These are phyloP conservation scores for Trichonephila clavata DNA, from an alignment of 1,140 invertebrate genomes.

Conservation along the genomic window DNA sequence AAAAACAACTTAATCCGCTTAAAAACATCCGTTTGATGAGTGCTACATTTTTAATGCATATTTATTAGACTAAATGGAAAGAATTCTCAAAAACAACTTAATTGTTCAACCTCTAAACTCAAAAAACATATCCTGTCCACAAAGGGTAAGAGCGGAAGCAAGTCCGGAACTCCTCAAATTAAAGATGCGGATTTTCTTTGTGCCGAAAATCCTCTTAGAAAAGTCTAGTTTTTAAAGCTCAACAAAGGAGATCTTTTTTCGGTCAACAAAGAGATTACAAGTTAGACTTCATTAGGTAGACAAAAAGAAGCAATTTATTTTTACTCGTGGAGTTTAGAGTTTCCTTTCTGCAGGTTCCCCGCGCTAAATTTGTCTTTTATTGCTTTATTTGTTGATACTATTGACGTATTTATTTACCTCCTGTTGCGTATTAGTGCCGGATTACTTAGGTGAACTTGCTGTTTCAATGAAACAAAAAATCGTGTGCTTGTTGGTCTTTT, in stretches of 20 bases:
- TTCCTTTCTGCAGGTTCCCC: background rate
- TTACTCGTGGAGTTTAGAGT: background rate
- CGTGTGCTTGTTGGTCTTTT: too few species aligned
- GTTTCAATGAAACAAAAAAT: too few species aligned
- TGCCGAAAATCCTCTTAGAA: constrained; percentile 45
- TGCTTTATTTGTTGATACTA: background rate
- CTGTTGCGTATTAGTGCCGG: background rate
- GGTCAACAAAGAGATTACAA: constrained; percentile 61
- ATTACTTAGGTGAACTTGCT: too few species aligned
- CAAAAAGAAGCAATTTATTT: constrained; percentile 61
- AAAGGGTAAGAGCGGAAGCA: background rate
- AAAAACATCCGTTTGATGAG: too few species aligned
- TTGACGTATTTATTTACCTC: background rate
- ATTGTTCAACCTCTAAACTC: background rate
- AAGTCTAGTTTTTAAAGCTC: constrained; percentile 61
- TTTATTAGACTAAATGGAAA: too few species aligned
- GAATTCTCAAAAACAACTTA: background rate
- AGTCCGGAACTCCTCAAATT: constrained; percentile 39
- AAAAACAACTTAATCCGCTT: too few species aligned
- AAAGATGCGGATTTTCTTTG: constrained; percentile 54
- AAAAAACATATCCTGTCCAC: too few species aligned
- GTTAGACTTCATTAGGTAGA: constrained; percentile 62
- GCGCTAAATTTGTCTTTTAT: constrained; percentile 3
- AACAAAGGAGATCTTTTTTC: constrained; percentile 42
- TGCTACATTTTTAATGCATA: too few species aligned